Evolutionary conservation across 2,797 vertebrate species (phyloP).

Genomic region (Muscicapa comitata): DNA sequence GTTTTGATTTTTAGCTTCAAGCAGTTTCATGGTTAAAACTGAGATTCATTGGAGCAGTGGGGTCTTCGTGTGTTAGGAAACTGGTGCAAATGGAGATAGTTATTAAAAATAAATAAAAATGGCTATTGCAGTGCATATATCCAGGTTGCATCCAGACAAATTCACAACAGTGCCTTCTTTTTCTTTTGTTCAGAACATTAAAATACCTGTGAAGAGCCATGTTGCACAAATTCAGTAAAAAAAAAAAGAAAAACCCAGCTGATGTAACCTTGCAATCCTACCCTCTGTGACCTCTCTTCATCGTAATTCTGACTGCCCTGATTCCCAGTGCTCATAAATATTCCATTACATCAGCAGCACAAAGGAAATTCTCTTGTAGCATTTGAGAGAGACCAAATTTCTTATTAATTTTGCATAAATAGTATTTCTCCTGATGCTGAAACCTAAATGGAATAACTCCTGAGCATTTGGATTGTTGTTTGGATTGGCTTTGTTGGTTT

Average conservation of each 20-base stretch:
- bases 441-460: not conserved
- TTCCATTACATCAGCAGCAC: conserved; percentile 11
- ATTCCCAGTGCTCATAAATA: conserved; percentile 59
- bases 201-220: not conserved
- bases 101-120: not conserved
- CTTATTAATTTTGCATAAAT: conserved; percentile 24
- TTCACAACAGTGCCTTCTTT: not conserved
- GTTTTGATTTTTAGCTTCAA: not conserved
- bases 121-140: not conserved
- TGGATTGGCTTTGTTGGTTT: not conserved
- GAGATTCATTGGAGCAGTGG: not conserved
- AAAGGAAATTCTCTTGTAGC: conserved; percentile 21
- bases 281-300: not conserved
- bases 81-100: not conserved
- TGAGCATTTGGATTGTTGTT: not conserved
- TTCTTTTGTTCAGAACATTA: not conserved
- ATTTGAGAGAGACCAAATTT: not conserved
- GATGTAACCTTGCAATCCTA: not conserved
- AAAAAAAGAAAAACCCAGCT: not conserved
- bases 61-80: not conserved
- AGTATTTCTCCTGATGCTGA: not conserved
- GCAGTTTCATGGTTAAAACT: not conserved
- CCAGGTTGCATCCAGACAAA: not conserved
- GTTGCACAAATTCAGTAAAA: not conserved
- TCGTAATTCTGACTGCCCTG: not conserved